Base-by-base conservation (phyloP, 2,113 vertebrate genomes). In the Corythaixoides concolor region DNA sequence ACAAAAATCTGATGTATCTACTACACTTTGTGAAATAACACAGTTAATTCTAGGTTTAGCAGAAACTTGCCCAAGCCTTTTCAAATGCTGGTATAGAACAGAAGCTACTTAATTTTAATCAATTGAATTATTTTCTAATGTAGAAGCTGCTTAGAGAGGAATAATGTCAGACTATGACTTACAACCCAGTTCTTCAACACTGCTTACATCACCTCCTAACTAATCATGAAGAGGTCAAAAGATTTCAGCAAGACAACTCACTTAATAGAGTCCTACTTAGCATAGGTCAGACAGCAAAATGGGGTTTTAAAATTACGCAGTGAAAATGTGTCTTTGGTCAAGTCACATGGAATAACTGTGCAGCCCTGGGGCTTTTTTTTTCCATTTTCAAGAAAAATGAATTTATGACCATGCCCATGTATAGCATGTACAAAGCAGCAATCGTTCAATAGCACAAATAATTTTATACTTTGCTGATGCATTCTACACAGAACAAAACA, bases 251-350 rank as follows among this genome's bases (percentile, higher is more conserved):
- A 23, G 56, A 85, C 39, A 85, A 76, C 72, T 88, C 9, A 1
- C 58, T 75, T 92, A 94, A 88, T 85, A 94, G 88, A 93, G 75
- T 92, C 67, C 56, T 89, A 43, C 52, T 93, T 85, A 87, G 27
- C 69, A 79, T 78, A 93, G 80, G 93, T 92, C 92, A 94, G 92
- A 68, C 73, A 95, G 86, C 41, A 88, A 83, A 87, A 85, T 68
- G 69, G n/a, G 37, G 63, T 72, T 89, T 73, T 92, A 16, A 90
- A 94, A 78, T 93, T 94, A 91, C 73, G 43, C 63, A 67, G 53
- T 89, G 53, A 33, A 47, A 92, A 27, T 21, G 39, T 77, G 72
- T 47, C 76, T 95, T 88, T 84, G 68, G 50, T 80, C 80, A 89
- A 77, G 76, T 55, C 79, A 66, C 37, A 30, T 12, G 19, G 55